Evolutionary conservation across 2,113 vertebrate species (phyloP).

Genomic region (Chauna torquata): DNA sequence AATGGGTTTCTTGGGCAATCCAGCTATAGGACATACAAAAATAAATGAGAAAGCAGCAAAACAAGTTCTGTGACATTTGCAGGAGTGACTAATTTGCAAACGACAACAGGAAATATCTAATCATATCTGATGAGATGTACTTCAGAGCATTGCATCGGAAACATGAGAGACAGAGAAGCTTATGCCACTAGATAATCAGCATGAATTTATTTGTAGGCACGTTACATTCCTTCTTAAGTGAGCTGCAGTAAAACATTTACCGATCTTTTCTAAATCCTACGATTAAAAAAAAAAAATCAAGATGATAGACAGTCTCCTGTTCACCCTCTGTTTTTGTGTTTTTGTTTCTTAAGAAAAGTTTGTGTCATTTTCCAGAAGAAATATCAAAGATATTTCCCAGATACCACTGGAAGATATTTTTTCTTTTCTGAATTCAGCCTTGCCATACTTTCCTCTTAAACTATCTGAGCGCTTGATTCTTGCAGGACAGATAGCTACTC

Average conservation of each 20-base stretch:
- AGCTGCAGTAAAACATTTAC: background rate
- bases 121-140: background rate
- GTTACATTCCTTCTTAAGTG: conserved; percentile 1
- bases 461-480: background rate
- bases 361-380: background rate
- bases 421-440: background rate
- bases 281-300: background rate
- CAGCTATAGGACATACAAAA: background rate
- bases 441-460: background rate
- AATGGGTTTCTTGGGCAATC: background rate
- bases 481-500: background rate
- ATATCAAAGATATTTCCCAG: background rate
- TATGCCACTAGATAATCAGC: background rate
- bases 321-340: background rate
- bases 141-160: background rate
- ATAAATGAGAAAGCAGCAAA: conserved; percentile 7
- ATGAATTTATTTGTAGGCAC: background rate
- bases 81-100: conserved; percentile 35
- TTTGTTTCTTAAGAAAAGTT: background rate
- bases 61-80: conserved; percentile 15
- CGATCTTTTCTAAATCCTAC: conserved; percentile 9
- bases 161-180: background rate
- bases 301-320: background rate
- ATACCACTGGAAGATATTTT: background rate
- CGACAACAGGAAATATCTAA: conserved; percentile 32